A percentile compares a stretch with the other conserved stretches of the same genome.
Conservation (phyloP, 2,797 vertebrate species). For the Sparidentex hasta region DNA sequence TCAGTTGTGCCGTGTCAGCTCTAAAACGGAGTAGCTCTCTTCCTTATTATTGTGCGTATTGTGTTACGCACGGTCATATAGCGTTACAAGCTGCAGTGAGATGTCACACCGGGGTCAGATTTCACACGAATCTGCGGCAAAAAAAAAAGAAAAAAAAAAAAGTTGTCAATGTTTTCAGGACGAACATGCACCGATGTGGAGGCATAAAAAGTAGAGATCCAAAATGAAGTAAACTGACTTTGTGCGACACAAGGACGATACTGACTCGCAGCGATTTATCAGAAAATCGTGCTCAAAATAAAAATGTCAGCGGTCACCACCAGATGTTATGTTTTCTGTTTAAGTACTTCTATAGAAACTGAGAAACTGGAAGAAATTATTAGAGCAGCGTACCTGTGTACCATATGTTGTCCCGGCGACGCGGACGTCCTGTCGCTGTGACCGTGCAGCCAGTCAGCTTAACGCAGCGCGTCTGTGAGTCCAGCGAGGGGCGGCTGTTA, state of each 20-base stretch:
- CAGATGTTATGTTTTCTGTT: too few species aligned
- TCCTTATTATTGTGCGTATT: conserved; percentile 5
- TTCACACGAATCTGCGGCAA: conserved; percentile 26
- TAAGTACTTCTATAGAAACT: background rate
- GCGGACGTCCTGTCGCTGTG: conserved; percentile 1
- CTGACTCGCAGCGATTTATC: background rate
- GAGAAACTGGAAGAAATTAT: background rate
- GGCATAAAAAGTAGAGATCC: background rate
- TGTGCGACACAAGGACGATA: background rate
- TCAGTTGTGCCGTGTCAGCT: background rate
- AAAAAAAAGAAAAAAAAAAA: background rate
- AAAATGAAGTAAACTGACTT: background rate
- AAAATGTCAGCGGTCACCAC: background rate
- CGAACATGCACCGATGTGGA: background rate
- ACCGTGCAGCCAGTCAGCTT: too few species aligned
- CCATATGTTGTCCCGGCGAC: conserved; percentile 7
- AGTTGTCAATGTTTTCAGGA: background rate
- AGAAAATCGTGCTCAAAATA: background rate
- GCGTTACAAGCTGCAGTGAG: conserved; percentile 34
- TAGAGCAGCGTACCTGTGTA: conserved; percentile 29
- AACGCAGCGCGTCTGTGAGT: background rate
- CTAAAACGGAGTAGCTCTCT: background rate
- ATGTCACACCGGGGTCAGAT: conserved; percentile 49
- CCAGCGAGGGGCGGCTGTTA: background rate
- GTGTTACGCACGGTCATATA: conserved; percentile 21